Evolutionary conservation across 2,797 vertebrate species (phyloP).

Genomic region (Salarias fasciatus): DNA sequence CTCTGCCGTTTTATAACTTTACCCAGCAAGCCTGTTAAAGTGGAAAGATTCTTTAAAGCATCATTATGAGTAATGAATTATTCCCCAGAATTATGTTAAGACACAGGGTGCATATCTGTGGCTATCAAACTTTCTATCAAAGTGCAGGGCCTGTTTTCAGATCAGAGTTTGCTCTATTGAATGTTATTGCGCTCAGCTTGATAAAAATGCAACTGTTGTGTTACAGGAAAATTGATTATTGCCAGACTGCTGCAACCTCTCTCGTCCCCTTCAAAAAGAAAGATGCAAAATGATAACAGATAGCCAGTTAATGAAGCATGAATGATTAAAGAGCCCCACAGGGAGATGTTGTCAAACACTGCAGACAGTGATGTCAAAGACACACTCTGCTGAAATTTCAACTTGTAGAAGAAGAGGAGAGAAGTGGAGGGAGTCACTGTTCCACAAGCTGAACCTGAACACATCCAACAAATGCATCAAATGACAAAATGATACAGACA

Average conservation of each 20-base stretch:
- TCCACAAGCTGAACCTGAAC: slow-evolving; percentile 73
- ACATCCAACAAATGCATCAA: no score
- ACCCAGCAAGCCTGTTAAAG: neutral
- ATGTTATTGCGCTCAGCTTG: slow-evolving; percentile 28
- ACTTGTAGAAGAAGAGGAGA: slow-evolving; percentile 26
- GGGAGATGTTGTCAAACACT: slow-evolving; percentile 60
- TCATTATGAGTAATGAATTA: neutral
- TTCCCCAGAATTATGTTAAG: neutral
- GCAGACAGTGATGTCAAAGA: slow-evolving; percentile 62
- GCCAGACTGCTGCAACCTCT: slow-evolving; percentile 44
- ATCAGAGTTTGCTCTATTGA: slow-evolving; percentile 39
- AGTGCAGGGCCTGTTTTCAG: slow-evolving; percentile 20
- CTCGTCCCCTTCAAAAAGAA: slow-evolving; percentile 44
- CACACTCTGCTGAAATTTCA: slow-evolving; percentile 80
- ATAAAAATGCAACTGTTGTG: slow-evolving; percentile 28
- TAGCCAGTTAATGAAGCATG: slow-evolving; percentile 74
- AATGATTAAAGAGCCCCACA: slow-evolving; percentile 79
- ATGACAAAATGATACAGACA: slow-evolving; percentile 18
- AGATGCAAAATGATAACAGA: slow-evolving; percentile 58
- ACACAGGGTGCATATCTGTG: neutral
- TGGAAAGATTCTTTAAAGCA: neutral
- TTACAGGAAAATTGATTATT: slow-evolving; percentile 62
- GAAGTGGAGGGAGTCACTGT: slow-evolving; percentile 23
- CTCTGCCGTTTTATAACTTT: no score
- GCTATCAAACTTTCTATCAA: slow-evolving; percentile 10